A percentile compares a stretch with the other conserved stretches of the same genome.
Conservation (phyloP, 2,797 vertebrate species). For the Ciconia nigra region DNA sequence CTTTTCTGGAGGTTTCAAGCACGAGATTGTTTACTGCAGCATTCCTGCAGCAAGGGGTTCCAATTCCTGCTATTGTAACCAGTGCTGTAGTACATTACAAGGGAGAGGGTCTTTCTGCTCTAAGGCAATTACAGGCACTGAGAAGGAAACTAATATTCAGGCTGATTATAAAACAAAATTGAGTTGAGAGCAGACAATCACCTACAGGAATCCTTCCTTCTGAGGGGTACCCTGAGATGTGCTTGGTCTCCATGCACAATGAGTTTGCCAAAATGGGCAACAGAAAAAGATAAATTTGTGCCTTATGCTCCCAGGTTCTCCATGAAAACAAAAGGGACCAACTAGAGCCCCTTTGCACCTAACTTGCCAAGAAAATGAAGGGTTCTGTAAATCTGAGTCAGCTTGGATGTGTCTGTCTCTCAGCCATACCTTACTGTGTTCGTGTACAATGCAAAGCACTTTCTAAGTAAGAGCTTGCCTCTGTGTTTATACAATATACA, state of each 20-base stretch:
- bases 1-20: background rate
- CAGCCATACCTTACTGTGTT: rapidly evolving
- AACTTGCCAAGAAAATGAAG: too few relatives aligned
- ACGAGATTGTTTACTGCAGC: background rate
- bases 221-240: rapidly evolving
- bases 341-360: background rate
- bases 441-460: rapidly evolving
- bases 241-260: background rate
- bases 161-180: background rate
- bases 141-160: background rate
- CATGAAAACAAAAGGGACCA: background rate
- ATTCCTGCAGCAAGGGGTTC: background rate
- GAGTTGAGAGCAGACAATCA: background rate
- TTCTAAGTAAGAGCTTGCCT: too few relatives aligned
- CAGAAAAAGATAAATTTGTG: background rate
- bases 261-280: background rate
- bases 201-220: background rate
- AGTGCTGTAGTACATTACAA: rapidly evolving
- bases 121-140: background rate
- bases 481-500: too few relatives aligned
- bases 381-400: rapidly evolving
- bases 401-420: background rate
- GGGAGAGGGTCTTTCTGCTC: background rate
- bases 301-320: background rate
- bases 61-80: background rate